These are phyloP conservation scores for Chiropotes sagulatus DNA, from an alignment of 2,797 vertebrate species.

Conservation along the genomic window DNA sequence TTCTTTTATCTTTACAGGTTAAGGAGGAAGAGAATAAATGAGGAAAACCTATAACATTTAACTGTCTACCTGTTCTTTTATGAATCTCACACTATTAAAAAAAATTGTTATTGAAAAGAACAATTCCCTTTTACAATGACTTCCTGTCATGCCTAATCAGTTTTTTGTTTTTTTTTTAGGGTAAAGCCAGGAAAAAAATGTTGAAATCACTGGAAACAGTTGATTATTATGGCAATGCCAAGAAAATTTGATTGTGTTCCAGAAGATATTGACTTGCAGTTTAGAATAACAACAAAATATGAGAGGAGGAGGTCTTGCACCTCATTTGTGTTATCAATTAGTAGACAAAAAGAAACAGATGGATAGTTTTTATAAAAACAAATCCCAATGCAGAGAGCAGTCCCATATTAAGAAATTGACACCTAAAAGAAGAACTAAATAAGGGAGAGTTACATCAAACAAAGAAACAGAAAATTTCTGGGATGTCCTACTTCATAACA, in stretches of 20 bases:
- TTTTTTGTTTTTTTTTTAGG: neutral
- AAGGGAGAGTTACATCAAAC: neutral
- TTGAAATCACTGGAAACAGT: neutral
- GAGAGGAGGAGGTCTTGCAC: neutral
- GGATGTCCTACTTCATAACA: neutral
- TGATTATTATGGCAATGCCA: constrained; percentile 19
- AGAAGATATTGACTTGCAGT: neutral
- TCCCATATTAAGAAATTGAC: neutral
- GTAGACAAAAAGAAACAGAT: constrained; percentile 12
- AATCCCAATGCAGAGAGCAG: neutral
- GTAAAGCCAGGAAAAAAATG: neutral
- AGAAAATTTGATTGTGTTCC: neutral
- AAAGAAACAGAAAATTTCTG: constrained; percentile 24
- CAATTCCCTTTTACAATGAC: neutral
- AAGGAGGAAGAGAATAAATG: neutral
- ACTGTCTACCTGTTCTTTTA: neutral
- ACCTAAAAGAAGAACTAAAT: neutral
- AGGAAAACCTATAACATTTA: neutral
- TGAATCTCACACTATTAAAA: neutral
- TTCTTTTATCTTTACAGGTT: neutral
- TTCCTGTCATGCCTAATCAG: constrained; percentile 17
- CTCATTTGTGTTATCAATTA: neutral
- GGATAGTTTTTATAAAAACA: neutral
- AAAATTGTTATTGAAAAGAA: constrained; percentile 2
- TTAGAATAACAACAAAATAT: neutral